phyloP scores from a whole-genome alignment of 2,888 invertebrate species.

The Sesia apiformis region DNA sequence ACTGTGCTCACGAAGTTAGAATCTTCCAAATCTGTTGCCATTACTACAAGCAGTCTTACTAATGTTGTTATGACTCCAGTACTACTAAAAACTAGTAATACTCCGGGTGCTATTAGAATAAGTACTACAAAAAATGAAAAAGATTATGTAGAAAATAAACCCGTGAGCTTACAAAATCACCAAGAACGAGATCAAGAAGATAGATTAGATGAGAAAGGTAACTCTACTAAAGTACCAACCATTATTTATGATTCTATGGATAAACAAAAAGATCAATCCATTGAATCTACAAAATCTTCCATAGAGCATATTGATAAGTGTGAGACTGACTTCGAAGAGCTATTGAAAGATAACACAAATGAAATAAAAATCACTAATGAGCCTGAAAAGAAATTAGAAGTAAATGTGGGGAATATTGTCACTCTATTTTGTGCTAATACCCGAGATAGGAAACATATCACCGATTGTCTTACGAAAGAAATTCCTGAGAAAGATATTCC shows the following conservation, averaged over 20 bases:
- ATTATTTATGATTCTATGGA: slow-evolving; percentile 15
- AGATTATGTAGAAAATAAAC: slow-evolving; percentile 20
- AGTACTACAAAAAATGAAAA: slow-evolving; percentile 32
- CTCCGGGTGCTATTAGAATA: slow-evolving; percentile 31
- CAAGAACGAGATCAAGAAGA: slow-evolving; percentile 13
- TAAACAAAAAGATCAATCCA: slow-evolving; percentile 21
- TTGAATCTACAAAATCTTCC: slow-evolving; percentile 13
- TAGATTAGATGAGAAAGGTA: slow-evolving; percentile 17
- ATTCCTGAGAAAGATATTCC: neutral
- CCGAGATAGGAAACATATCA: slow-evolving; percentile 20
- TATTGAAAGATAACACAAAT: slow-evolving; percentile 65
- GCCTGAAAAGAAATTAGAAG: slow-evolving; percentile 55
- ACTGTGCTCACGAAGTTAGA: slow-evolving; percentile 49
- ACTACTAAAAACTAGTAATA: slow-evolving; percentile 38
- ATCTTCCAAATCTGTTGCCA: slow-evolving; percentile 31
- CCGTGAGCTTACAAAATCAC: slow-evolving; percentile 17
- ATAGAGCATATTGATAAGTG: slow-evolving; percentile 38
- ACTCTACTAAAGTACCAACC: slow-evolving; percentile 8
- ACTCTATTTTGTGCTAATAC: slow-evolving; percentile 28
- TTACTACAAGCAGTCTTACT: slow-evolving; percentile 38
- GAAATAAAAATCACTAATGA: slow-evolving; percentile 63
- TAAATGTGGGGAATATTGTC: slow-evolving; percentile 51
- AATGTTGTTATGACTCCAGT: slow-evolving; percentile 53
- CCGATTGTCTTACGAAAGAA: slow-evolving; percentile 14
- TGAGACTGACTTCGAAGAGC: slow-evolving; percentile 68